These are phyloP conservation scores for Sarcophaga subvicina DNA, from an alignment of 2,888 invertebrate species.

Conservation along the genomic window DNA sequence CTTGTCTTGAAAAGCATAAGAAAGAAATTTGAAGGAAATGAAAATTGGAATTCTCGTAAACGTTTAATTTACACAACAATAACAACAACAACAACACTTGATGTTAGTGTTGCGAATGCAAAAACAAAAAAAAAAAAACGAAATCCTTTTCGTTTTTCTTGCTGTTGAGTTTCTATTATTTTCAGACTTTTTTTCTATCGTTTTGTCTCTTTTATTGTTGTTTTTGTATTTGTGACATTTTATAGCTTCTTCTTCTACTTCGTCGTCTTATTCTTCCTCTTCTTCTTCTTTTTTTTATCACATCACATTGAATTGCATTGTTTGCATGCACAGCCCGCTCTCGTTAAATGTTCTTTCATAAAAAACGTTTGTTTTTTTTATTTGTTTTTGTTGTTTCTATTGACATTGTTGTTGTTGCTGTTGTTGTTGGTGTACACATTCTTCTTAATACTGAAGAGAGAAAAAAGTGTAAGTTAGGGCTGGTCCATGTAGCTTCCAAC, in stretches of 20 bases:
- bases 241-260: not conserved
- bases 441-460: too few species aligned
- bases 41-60: slow-evolving; percentile 37
- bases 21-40: slow-evolving; percentile 1
- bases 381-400: not conserved
- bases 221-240: not conserved
- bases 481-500: too few species aligned
- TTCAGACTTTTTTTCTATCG: not conserved
- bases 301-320: not conserved
- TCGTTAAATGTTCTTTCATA: not conserved
- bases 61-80: slow-evolving; percentile 27
- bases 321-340: not conserved
- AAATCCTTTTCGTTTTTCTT: not conserved
- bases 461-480: too few species aligned
- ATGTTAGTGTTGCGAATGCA: slow-evolving; percentile 13
- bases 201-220: not conserved
- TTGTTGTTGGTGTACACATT: slow-evolving; percentile 10
- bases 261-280: not conserved
- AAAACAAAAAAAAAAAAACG: not conserved
- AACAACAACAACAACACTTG: slow-evolving; percentile 10
- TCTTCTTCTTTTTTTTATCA: too few species aligned
- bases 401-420: slow-evolving; percentile 31
- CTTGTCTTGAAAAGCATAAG: too few species aligned
- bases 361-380: not conserved
- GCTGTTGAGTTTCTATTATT: not conserved